Evolutionary conservation across 1,140 invertebrate species (phyloP).

Genomic region (Drosophila ohnishii): DNA sequence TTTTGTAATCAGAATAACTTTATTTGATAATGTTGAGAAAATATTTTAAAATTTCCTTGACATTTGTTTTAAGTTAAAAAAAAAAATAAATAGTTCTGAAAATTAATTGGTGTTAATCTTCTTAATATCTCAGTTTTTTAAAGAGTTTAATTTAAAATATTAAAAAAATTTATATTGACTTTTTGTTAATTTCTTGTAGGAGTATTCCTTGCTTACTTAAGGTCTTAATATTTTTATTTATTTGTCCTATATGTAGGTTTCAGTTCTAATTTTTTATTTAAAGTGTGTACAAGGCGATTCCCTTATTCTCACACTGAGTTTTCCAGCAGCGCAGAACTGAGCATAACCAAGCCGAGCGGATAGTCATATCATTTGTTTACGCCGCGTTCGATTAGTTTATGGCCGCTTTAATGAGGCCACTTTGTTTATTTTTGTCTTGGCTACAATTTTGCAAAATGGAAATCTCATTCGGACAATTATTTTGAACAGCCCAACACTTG

Average conservation of each 20-base stretch:
- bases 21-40: no score
- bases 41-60: no score
- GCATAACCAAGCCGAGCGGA: slow-evolving; percentile 11
- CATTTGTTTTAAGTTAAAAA: no score
- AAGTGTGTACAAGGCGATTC: background rate
- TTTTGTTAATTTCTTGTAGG: background rate
- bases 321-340: slow-evolving; percentile 48
- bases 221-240: background rate
- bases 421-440: slow-evolving; percentile 70
- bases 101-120: no score
- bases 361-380: slow-evolving; percentile 68
- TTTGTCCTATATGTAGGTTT: background rate
- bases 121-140: no score
- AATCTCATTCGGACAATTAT: slow-evolving; percentile 27
- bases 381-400: slow-evolving; percentile 73
- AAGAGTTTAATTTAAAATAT: no score
- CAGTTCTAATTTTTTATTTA: background rate
- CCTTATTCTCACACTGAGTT: slow-evolving; percentile 67
- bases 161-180: no score
- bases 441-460: slow-evolving; percentile 46
- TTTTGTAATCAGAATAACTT: no score
- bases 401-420: slow-evolving; percentile 64
- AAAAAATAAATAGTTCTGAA: no score
- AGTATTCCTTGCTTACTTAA: background rate
- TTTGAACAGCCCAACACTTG: slow-evolving; percentile 26